Percentiles rank a stretch among this genome's conserved stretches.
Evolutionary conservation across 92 coral and sea anemone genomes (phyloP).

Genomic region (Porites rus): DNA sequence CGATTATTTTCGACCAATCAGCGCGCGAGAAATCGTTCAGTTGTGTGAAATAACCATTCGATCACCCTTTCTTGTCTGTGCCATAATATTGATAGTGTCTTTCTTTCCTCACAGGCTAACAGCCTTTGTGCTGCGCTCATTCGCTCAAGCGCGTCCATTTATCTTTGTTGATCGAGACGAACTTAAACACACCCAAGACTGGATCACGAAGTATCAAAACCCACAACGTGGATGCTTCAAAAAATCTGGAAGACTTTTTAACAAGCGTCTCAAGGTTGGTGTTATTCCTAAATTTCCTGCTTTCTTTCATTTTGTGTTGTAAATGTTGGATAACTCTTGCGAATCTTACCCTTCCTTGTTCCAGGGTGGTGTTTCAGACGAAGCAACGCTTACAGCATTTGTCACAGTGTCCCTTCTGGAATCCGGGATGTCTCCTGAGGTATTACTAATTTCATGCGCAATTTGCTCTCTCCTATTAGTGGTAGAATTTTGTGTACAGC

Average conservation of each 20-base stretch:
- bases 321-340: too few relatives aligned
- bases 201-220: conserved; percentile 77
- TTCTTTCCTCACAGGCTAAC: conserved; percentile 75
- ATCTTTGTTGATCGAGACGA: conserved; percentile 82
- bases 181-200: conserved; percentile 59
- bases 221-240: conserved; percentile 80
- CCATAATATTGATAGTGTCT: not conserved
- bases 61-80: not conserved
- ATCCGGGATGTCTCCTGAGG: conserved; percentile 74
- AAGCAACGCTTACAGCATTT: conserved; percentile 84
- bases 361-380: conserved; percentile 89
- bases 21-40: too few relatives aligned
- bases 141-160: conserved; percentile 89
- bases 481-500: too few relatives aligned
- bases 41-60: too few relatives aligned
- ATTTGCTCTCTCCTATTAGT: too few relatives aligned
- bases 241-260: conserved; percentile 72
- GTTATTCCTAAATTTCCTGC: not conserved
- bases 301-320: too few relatives aligned
- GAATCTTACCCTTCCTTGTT: not conserved
- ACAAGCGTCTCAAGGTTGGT: conserved; percentile 81
- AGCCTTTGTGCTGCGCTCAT: conserved; percentile 97
- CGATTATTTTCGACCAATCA: too few relatives aligned
- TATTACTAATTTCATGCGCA: not conserved
- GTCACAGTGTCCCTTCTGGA: conserved; percentile 87